These are phyloP conservation scores for Trachelus troglodyta DNA, from an alignment of 2,888 invertebrate genomes.

Conservation along the genomic window DNA sequence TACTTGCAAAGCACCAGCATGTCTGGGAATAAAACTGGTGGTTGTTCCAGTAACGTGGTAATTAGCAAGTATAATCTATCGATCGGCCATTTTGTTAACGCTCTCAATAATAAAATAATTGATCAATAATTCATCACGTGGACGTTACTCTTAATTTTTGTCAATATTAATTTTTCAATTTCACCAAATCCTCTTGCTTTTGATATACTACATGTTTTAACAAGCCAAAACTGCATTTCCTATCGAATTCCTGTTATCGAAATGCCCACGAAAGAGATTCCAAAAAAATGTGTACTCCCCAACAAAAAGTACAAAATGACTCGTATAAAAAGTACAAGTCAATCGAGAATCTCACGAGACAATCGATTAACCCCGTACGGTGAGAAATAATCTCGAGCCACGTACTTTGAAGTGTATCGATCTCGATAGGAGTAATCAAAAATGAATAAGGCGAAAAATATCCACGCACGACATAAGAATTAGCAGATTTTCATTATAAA, in stretches of 20 bases:
- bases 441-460: not conserved
- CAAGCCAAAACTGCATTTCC: not conserved
- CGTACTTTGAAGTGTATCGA: not conserved
- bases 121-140: not conserved
- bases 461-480: not conserved
- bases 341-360: not conserved
- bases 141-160: not conserved
- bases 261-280: not conserved
- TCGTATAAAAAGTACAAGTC: not conserved
- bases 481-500: not conserved
- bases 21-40: conserved; percentile 26
- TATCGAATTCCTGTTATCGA: not conserved
- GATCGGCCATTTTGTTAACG: not conserved
- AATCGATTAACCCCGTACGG: not conserved
- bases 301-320: too few relatives aligned
- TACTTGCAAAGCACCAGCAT: conserved; percentile 43
- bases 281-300: not conserved
- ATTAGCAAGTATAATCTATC: conserved; percentile 45
- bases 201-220: not conserved
- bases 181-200: not conserved
- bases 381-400: not conserved
- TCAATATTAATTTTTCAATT: not conserved
- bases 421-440: not conserved
- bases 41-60: not conserved
- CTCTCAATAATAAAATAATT: not conserved